Percentiles rank a stretch among this genome's conserved stretches.
Conservation (phyloP, 2,888 invertebrate species). For the Autographa pulchrina region DNA sequence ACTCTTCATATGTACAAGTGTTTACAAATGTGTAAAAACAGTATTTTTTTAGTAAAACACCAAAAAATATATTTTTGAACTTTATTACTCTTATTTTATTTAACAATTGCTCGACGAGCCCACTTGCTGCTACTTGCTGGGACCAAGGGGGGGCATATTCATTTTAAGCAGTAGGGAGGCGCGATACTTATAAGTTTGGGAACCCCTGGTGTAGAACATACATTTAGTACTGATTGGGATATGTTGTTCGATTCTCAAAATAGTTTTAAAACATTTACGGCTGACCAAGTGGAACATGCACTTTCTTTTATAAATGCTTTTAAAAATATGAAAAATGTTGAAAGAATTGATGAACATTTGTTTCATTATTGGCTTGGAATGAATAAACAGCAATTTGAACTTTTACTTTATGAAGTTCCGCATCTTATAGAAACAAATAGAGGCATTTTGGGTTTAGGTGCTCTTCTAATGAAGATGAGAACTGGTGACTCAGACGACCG, state of each 20-base stretch:
- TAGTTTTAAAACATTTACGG: not conserved
- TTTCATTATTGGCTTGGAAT: slow-evolving; percentile 28
- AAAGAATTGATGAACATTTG: slow-evolving; percentile 26
- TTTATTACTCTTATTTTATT: slow-evolving; percentile 30
- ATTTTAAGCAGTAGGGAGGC: slow-evolving; percentile 35
- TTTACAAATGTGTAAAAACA: slow-evolving; percentile 1
- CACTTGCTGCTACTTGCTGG: slow-evolving; percentile 20
- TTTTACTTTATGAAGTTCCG: not conserved
- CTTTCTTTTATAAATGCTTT: slow-evolving; percentile 20
- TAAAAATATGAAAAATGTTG: slow-evolving; percentile 29
- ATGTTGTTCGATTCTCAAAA: not conserved
- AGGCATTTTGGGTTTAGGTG: slow-evolving; percentile 15
- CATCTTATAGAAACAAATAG: slow-evolving; percentile 2
- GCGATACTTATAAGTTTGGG: slow-evolving; percentile 11
- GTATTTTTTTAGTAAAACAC: slow-evolving; percentile 13
- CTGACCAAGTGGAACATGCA: slow-evolving; percentile 21
- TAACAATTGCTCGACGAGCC: slow-evolving; percentile 30
- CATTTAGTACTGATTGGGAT: slow-evolving; percentile 12
- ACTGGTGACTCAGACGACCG: slow-evolving; percentile 30
- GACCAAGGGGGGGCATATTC: slow-evolving; percentile 25
- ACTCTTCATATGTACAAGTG: not conserved
- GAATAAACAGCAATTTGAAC: slow-evolving; percentile 16
- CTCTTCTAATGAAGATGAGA: slow-evolving; percentile 26
- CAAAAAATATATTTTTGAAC: slow-evolving; percentile 28
- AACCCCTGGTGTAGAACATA: slow-evolving; percentile 14